These are phyloP conservation scores for Trichogramma evanescens DNA, from an alignment of 2,888 invertebrate genomes.

Conservation along the genomic window DNA sequence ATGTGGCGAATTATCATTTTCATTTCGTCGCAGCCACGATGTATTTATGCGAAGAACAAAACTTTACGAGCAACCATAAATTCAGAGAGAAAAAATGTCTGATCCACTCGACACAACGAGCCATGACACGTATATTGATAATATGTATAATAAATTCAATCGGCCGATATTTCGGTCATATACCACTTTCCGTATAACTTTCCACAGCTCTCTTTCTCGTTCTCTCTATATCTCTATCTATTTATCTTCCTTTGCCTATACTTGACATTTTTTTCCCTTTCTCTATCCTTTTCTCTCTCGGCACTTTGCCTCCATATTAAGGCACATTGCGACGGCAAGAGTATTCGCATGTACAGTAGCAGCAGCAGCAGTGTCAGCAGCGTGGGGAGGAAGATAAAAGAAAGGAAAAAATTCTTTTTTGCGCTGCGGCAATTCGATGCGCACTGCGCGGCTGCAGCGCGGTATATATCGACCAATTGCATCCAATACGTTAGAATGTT, in stretches of 20 bases:
- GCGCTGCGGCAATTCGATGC: conserved; percentile 19
- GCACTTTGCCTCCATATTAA: conserved; percentile 14
- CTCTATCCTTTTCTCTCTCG: not conserved
- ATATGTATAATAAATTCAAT: no score
- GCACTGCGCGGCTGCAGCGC: conserved; percentile 7
- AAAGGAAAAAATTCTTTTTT: not conserved
- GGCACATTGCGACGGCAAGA: conserved; percentile 7
- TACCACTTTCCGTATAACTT: conserved; percentile 2
- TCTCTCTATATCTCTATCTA: not conserved
- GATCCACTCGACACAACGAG: no score
- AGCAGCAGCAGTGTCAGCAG: no score
- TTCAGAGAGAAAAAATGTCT: no score
- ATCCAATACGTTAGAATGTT: conserved; percentile 31
- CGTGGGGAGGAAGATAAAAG: no score
- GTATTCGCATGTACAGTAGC: no score
- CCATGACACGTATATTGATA: no score
- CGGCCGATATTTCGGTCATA: conserved; percentile 11
- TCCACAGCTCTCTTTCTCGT: conserved; percentile 7
- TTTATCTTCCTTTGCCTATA: not conserved
- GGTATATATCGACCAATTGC: conserved; percentile 27
- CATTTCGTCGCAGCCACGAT: no score
- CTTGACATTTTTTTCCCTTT: not conserved
- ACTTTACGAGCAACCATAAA: no score
- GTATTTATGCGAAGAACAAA: no score
- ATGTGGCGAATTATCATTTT: no score